Evolutionary conservation across 2,888 invertebrate genomes (phyloP).

Genomic region (Scrobipalpa atriplicella): DNA sequence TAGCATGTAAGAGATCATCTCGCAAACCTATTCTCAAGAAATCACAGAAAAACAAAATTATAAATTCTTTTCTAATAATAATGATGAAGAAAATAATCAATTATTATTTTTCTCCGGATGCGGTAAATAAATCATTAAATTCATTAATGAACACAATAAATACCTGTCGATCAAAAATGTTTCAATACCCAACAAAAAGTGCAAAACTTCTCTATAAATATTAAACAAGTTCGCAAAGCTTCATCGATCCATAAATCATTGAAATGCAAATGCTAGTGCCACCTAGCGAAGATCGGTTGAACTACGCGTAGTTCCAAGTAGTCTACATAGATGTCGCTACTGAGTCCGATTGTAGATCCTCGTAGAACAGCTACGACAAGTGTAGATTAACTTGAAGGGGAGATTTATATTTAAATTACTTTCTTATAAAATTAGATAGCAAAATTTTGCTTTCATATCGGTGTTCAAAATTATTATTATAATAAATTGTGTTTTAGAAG

Average conservation of each 20-base stretch:
- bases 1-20: too few relatives aligned
- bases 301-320: conserved; percentile 46
- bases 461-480: too few relatives aligned
- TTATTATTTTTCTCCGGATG: conserved; percentile 11
- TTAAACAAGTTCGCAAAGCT: conserved; percentile 8
- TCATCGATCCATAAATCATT: conserved; percentile 23
- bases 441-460: too few relatives aligned
- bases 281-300: conserved; percentile 49
- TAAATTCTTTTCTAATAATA: too few relatives aligned
- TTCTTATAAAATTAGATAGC: too few relatives aligned
- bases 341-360: conserved; percentile 9
- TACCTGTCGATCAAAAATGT: conserved; percentile 7
- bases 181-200: conserved; percentile 8
- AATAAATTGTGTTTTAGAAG: too few relatives aligned
- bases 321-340: conserved; percentile 59
- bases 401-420: too few relatives aligned
- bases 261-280: conserved; percentile 43
- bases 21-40: too few relatives aligned
- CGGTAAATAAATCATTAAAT: neutral
- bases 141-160: neutral
- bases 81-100: neutral
- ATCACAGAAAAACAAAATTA: too few relatives aligned
- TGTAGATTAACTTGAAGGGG: neutral
- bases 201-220: neutral
- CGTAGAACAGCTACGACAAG: neutral